A percentile compares a stretch with the other conserved stretches of the same genome.
Evolutionary conservation across 2,113 vertebrate species (phyloP).

Genomic region (Chloroceryle aenea): DNA sequence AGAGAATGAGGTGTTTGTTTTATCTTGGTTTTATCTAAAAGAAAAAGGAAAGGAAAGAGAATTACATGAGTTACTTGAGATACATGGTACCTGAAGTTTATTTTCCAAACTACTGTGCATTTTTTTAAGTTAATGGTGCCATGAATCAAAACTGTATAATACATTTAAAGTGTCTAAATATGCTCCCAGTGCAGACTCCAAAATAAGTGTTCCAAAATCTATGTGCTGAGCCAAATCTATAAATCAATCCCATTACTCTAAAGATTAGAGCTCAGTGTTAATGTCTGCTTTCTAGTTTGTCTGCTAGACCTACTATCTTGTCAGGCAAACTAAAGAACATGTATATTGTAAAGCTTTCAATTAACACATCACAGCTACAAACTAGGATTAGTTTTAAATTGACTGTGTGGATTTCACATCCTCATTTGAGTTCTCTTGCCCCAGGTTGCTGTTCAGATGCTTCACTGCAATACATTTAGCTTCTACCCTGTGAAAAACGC

Average conservation of each 20-base stretch:
- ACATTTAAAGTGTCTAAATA: not conserved
- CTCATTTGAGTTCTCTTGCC: not conserved
- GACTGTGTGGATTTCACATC: not conserved
- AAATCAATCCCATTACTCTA: not conserved
- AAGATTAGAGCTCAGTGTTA: not conserved
- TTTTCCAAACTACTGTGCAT: not conserved
- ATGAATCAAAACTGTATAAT: not conserved
- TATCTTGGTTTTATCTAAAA: not conserved
- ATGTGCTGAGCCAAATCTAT: not conserved
- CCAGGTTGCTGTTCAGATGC: conserved; percentile 26
- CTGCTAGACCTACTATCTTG: not conserved
- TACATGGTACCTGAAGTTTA: not conserved
- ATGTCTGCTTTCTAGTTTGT: not conserved
- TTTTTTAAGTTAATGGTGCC: not conserved
- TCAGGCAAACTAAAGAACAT: not conserved
- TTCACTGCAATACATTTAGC: conserved; percentile 21
- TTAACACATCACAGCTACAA: not conserved
- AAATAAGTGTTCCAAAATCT: not conserved
- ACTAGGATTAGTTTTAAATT: not conserved
- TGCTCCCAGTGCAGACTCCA: not conserved
- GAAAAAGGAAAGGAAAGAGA: not conserved
- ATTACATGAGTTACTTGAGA: not conserved
- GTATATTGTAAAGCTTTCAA: not conserved
- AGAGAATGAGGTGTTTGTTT: not conserved
- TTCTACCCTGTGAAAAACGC: conserved; percentile 17